A percentile compares a stretch with the other conserved stretches of the same genome.
Conservation (phyloP, 1,140 invertebrate species). For the Drosophila takahashii region DNA sequence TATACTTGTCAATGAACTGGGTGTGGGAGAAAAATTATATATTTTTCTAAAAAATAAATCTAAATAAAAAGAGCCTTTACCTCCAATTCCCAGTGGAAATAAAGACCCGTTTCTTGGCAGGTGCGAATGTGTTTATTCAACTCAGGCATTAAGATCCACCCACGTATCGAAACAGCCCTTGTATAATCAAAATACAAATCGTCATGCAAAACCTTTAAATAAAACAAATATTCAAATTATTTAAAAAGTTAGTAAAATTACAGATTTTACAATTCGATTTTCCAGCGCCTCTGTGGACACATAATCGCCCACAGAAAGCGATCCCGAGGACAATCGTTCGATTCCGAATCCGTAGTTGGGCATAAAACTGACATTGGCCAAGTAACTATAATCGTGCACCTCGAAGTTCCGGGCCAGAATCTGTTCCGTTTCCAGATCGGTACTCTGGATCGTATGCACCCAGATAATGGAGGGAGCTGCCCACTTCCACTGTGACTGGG, state of each 20-base stretch:
- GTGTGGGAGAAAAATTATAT: background rate
- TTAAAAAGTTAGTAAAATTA: background rate
- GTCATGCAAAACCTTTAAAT: slow-evolving; percentile 60
- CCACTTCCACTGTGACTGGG: slow-evolving; percentile 69
- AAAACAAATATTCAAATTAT: background rate
- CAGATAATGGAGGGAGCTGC: slow-evolving; percentile 76
- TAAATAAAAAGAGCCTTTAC: slow-evolving; percentile 13
- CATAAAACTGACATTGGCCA: slow-evolving; percentile 69
- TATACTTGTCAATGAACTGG: slow-evolving; percentile 59
- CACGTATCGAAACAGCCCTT: slow-evolving; percentile 70
- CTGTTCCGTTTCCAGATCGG: slow-evolving; percentile 68
- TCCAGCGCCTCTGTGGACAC: slow-evolving; percentile 63
- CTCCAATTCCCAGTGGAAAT: slow-evolving; percentile 73
- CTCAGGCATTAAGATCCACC: slow-evolving; percentile 70
- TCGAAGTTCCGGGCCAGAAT: slow-evolving; percentile 63
- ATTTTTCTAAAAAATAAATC: background rate
- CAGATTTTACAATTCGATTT: slow-evolving; percentile 57
- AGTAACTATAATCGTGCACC: slow-evolving; percentile 65
- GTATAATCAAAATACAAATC: slow-evolving; percentile 82
- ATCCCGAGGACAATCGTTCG: slow-evolving; percentile 65
- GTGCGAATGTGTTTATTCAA: slow-evolving; percentile 67
- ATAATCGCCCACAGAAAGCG: slow-evolving; percentile 70
- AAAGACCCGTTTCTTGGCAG: slow-evolving; percentile 72
- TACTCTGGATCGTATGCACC: slow-evolving; percentile 64
- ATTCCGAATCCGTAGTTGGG: slow-evolving; percentile 72